phyloP scores from a whole-genome alignment of 2,888 invertebrate species.

The Pardosa pseudoannulata region DNA sequence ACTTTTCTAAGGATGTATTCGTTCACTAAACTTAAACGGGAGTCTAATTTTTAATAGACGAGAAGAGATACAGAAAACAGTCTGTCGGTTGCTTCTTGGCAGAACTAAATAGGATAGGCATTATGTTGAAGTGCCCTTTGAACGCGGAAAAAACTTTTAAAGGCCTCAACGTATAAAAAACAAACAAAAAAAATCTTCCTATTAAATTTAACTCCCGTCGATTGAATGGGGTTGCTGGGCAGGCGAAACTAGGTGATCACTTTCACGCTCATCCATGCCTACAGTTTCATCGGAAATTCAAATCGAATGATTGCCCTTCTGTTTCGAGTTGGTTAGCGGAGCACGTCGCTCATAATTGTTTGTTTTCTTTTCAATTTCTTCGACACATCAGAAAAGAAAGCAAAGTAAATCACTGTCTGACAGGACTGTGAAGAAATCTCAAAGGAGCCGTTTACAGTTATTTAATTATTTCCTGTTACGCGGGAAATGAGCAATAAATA shows the following conservation, averaged over 20 bases:
- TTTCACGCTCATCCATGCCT: not conserved
- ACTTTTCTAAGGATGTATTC: no score
- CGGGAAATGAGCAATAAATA: no score
- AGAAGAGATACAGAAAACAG: no score
- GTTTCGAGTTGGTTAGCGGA: constrained; percentile 5
- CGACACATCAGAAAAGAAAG: no score
- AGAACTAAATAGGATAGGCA: not conserved
- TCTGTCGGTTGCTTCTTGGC: not conserved
- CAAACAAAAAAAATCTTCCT: not conserved
- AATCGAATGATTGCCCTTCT: not conserved
- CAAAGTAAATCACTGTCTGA: not conserved
- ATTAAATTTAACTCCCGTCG: not conserved
- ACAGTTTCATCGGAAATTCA: not conserved
- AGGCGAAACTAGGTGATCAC: not conserved
- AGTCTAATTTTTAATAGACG: no score
- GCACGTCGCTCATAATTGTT: not conserved
- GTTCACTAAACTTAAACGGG: no score
- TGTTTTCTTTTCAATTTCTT: not conserved
- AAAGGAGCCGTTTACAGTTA: no score
- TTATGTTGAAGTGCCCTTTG: not conserved
- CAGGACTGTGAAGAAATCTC: not conserved
- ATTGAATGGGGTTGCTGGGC: not conserved
- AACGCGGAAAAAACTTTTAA: not conserved
- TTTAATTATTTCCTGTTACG: no score
- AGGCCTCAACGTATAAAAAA: no score